A percentile compares a stretch with the other conserved stretches of the same genome.
phyloP scores from a whole-genome alignment of 2,113 vertebrate species.

The Myotis yumanensis region DNA sequence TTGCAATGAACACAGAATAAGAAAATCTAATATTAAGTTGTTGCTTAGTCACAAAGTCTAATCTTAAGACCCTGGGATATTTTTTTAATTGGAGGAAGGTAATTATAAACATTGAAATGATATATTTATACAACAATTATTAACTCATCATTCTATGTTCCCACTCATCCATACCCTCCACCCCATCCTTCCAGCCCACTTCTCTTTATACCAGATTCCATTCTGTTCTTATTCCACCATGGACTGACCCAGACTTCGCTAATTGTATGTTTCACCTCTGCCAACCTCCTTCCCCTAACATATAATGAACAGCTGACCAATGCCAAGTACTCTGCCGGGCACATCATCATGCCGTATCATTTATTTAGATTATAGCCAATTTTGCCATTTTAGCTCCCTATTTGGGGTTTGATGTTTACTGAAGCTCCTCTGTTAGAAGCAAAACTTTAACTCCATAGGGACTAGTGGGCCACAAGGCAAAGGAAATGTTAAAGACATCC shows the following conservation, averaged over 20 bases:
- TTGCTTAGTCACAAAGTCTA: conserved; percentile 26
- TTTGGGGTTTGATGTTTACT: background rate
- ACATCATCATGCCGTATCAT: background rate
- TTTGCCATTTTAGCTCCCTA: background rate
- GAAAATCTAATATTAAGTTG: conserved; percentile 38
- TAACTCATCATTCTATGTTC: background rate
- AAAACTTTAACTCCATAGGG: background rate
- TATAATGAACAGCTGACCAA: background rate
- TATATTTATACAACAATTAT: background rate
- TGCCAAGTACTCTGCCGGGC: background rate
- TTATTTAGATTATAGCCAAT: background rate
- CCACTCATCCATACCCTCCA: background rate
- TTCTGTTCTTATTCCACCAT: background rate
- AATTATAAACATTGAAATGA: background rate
- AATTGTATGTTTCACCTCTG: background rate
- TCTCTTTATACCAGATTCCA: background rate
- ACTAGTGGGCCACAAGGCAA: background rate
- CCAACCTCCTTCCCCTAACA: background rate
- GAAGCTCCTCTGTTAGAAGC: background rate
- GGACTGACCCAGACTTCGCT: background rate
- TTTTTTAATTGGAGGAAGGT: background rate
- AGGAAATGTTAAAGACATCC: background rate
- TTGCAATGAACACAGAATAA: conserved; percentile 14
- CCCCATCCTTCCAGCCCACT: background rate
- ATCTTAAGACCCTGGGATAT: background rate